Base-by-base conservation (phyloP, 2,888 invertebrate species). In the Selenia dentaria region DNA sequence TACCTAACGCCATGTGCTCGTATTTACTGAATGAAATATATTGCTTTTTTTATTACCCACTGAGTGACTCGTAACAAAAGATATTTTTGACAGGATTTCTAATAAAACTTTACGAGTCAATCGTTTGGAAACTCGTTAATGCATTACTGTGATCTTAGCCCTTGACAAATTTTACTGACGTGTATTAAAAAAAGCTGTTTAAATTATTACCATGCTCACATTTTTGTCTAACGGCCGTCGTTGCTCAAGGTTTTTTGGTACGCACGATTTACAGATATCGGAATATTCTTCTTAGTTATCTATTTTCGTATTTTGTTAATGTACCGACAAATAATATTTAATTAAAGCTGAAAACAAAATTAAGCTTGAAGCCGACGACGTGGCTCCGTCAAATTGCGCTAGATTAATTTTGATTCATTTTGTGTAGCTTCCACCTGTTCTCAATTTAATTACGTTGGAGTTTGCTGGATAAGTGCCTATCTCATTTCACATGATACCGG, bases 361-460 rank as follows among this genome's bases (percentile, higher is more conserved):
- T 62, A 69, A 73, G 68, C 74, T 59, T 54, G 68, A 73, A 75
- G 68, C 73, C 69, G 67, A 65, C 68, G 70, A 74, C 75, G 65
- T 54, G 71, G 64, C 62, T 62, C 70, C 70, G 75, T 82, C 83
- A 83, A 83, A 83, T 80, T 78, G 79, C 75, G 60, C 64, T 61
- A 75, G 79, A 85, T 87, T 87, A 85, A 88, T 85, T 88, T 86
- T 81, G 83, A 85, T 83, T 85, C 78, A 83, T 82, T 83, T 76
- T 73, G 77, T 74, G 74, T 74, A 68, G 70, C 78, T 74, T 67
- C 82, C 80, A 85, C 85, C 85, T 87, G 84, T 79, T 85, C 74
- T 67, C 74, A 81, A 87, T 85, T 85, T 87, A 86, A 88, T 89
- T 85, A 85, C 74, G 68, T 63, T 57, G 59, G 65, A 73, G 74